Evolutionary conservation across 2,888 invertebrate species (phyloP), one percentile per base, ranked within the genome.

Genomic region (Rosalia funebris): DNA sequence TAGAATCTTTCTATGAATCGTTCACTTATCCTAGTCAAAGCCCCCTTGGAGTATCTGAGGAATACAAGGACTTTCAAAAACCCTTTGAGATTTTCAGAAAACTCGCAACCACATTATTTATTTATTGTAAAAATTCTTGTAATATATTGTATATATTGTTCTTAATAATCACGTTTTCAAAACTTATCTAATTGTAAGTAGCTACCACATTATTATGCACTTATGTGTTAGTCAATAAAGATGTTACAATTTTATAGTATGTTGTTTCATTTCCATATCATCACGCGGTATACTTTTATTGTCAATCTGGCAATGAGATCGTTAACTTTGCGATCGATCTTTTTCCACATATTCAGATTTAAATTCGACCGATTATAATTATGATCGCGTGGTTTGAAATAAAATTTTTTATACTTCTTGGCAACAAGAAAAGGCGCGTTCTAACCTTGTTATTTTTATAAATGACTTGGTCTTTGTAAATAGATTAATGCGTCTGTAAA

Each of bases 91-190:
- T n/a, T n/a, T n/a, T n/a, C n/a, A n/a, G n/a, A n/a, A n/a, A n/a
- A n/a, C n/a, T n/a, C n/a, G n/a, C n/a, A n/a, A n/a, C n/a, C n/a
- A n/a, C n/a, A n/a, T 20, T 19, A 39, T 32, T 46, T 41, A 41
- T 32, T 31, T 41, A 53, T 34, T 53, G 42, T 42, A 42, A 52
- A 39, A 32, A 50, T 10, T 31, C 7, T 12, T 53, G 53, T 53
- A 53, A 32, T 50, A 53, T 53, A 53, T 32, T 53, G 53, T 53
- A 53, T 32, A 53, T 53, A 53, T 25, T 42, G 31, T 42, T 42
- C 32, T 17, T 32, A 32, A 15, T 31, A 50, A 15, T 31, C 50
- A 50, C 42, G 39, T 50, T 41, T 50, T 50, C 32, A 34, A 32
- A 34, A 42, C 16, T 17, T 20, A 20, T 20, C 36, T 52, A n/a